Conservation (phyloP, 1,140 invertebrate genomes). For the Saccostrea echinata region DNA sequence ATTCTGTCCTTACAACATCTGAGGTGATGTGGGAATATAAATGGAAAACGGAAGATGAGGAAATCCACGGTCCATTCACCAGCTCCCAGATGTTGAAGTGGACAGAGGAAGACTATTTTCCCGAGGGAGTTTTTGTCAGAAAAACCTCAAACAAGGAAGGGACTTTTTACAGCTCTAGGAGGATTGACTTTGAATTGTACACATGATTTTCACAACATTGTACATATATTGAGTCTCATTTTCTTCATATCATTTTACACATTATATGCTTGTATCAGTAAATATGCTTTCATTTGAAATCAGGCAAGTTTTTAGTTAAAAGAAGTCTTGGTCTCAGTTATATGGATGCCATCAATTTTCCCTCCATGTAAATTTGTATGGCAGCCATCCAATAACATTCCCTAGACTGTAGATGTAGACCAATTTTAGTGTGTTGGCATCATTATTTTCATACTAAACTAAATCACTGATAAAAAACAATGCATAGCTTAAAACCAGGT, state of each 20-base stretch:
- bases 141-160: constrained; percentile 86
- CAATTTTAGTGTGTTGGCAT: background rate
- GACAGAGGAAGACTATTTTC: constrained; percentile 92
- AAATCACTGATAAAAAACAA: background rate
- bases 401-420: background rate
- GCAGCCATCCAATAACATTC: background rate
- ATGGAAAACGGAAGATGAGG: constrained; percentile 89
- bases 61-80: constrained; percentile 91
- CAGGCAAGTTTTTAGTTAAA: no score
- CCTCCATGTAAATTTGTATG: background rate
- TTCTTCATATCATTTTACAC: background rate
- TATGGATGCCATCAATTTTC: background rate
- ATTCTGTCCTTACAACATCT: background rate
- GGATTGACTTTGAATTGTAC: constrained; percentile 96
- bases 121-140: constrained; percentile 84
- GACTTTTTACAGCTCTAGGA: constrained; percentile 91
- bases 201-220: constrained; percentile 61
- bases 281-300: no score
- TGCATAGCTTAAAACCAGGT: background rate
- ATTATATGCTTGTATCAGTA: no score
- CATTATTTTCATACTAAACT: background rate
- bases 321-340: background rate
- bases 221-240: background rate
- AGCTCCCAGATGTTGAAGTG: constrained; percentile 93
- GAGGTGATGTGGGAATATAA: constrained; percentile 94